Evolutionary conservation across 2,797 vertebrate species (phyloP), one percentile per base, ranked within the genome.

Genomic region (Nasua narica): DNA sequence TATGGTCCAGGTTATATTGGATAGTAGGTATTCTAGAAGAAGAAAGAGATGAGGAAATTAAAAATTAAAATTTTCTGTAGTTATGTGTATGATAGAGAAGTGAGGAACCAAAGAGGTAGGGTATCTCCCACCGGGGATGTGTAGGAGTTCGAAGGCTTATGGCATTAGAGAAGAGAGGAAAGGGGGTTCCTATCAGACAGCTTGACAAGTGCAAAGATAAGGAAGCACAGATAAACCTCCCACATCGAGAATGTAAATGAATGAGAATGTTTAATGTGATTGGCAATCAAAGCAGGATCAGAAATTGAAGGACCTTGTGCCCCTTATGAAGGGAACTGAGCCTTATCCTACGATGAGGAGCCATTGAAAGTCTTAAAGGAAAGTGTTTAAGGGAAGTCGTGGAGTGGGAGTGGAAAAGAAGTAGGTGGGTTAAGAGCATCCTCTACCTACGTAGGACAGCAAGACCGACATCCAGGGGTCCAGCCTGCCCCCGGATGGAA

Each of bases 371-470:
- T 21, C 9, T 72, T 46, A 12, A 16, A 70, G 46, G 16, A 67
- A 78, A 69, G 67, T 37, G 32, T 72, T 72, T 70, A 70, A 70
- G 69, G 69, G 43, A 43, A 43, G 7, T 43, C 48, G 35, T 14
- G 1, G 11, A 32, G 0, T 69, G n/a, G n/a, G 52, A 27, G 62
- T 12, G 7, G 70, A n/a, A 27, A 11, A 1, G 10, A 23, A 43
- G 16, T 7, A 21, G 48, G 3, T 16, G n/a, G 8, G 8, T 3
- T 2, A 37, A 40, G 10, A 15, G 11, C 0, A 5, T 29, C 9
- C 5, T 6, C 3, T 2, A 11, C 3, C 1, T 18, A 7, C 29
- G 9, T 1, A 18, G 25, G 65, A 37, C 13, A 29, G 8, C 35
- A 25, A 65, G 40, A 3, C 46, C 32, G 40, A 65, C 25, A 32